Evolutionary conservation across 2,888 invertebrate species (phyloP), one percentile per base, ranked within the genome.

Genomic region (Caenorhabditis macrosperma): DNA sequence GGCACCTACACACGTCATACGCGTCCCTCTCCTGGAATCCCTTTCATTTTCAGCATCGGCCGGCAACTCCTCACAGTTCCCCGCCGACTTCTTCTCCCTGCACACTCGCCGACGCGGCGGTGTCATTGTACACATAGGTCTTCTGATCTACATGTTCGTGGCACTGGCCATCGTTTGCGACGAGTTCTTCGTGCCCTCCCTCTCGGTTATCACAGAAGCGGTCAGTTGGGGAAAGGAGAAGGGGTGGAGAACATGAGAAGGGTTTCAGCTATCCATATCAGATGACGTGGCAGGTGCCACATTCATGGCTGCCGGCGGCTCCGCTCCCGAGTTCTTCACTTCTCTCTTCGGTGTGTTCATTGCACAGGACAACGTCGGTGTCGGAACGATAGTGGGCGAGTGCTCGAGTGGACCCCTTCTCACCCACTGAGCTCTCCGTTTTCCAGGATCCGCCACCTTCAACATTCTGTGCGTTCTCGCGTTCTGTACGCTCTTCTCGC

Each of bases 241-340:
- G 7, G 0, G 28, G 6, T 22, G n/a, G n/a, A n/a, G n/a, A n/a
- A n/a, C 20, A 12, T n/a, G 10, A 46, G 3, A 4, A 12, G 5
- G 7, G 5, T 33, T 71, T 74, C 48, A 87, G 92, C 93, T 97
- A 88, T 94, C 94, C 88, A 96, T 98, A 91, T 94, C 95, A 75
- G 96, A 97, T 93, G 97, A 98, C 92, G 97, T 98, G 81, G 97
- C 97, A 86, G 97, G 97, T 64, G 97, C 97, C 85, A 98, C 97
- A 10, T 97, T 98, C 93, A 97, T 98, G 97, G 97, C 97, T 59
- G 98, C 97, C 80, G 98, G 97, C 52, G 97, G 97, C 86, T 96
- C 96, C 87, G 97, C 97, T 75, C 97, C 97, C 28, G 97, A 98
- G 92, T 91, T 92, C 82, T 96, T 96, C 93, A 97, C 97, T 85